phyloP scores from a whole-genome alignment of 2,113 vertebrate genomes.

The Channa maculata region DNA sequence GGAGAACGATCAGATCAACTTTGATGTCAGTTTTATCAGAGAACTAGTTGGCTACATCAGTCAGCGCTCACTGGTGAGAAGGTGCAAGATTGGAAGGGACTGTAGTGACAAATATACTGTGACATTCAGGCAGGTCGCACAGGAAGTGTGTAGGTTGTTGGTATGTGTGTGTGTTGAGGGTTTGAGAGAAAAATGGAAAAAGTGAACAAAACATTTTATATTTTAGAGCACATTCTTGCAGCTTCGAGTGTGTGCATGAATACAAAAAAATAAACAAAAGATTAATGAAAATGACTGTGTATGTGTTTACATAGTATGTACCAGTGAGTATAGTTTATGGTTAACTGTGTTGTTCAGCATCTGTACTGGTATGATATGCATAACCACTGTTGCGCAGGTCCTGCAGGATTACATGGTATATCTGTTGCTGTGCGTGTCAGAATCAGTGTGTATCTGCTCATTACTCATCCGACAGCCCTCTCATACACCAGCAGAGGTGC shows the following conservation, averaged over 20 bases:
- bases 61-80: slow-evolving; percentile 41
- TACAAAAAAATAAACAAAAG: no score
- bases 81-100: slow-evolving; percentile 25
- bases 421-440: slow-evolving; percentile 21
- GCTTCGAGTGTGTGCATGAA: neutral
- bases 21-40: slow-evolving; percentile 27
- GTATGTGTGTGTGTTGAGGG: neutral
- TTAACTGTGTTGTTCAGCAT: neutral
- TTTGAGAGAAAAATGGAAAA: neutral
- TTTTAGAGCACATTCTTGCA: neutral
- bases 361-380: neutral
- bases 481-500: slow-evolving; percentile 57
- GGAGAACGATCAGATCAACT: slow-evolving; percentile 25
- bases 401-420: neutral
- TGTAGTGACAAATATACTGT: slow-evolving; percentile 40
- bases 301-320: no score
- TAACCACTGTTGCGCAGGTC: neutral
- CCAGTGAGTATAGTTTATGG: no score
- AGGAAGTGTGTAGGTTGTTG: slow-evolving; percentile 38
- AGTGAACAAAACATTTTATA: neutral
- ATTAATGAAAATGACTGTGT: no score
- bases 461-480: slow-evolving; percentile 63
- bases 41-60: slow-evolving; percentile 12
- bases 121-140: slow-evolving; percentile 45
- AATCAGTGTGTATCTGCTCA: slow-evolving; percentile 25